A percentile compares a stretch with the other conserved stretches of the same genome.
These are phyloP conservation scores for Psophia crepitans DNA, from an alignment of 2,113 vertebrate genomes.

Conservation along the genomic window DNA sequence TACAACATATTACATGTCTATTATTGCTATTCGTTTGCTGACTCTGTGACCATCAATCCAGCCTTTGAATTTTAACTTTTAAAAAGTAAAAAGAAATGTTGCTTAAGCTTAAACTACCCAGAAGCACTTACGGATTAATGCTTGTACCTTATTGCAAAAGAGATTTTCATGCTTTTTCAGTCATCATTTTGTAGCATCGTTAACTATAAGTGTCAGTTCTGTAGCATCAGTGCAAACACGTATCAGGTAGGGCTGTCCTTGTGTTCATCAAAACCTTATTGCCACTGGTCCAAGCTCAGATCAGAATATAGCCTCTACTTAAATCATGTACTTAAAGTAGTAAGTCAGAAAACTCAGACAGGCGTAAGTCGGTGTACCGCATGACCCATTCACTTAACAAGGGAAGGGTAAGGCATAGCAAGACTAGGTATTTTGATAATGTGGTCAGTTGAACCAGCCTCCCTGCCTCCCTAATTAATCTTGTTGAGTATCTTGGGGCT, in stretches of 20 bases:
- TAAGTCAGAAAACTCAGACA: not conserved
- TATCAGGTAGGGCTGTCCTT: not conserved
- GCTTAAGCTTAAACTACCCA: not conserved
- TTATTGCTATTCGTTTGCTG: not conserved
- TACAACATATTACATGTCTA: not conserved
- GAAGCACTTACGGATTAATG: not conserved
- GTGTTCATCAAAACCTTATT: not conserved
- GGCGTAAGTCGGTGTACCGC: not conserved
- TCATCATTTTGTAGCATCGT: not conserved
- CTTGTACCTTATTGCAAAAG: not conserved
- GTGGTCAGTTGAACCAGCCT: not conserved
- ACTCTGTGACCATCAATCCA: not conserved
- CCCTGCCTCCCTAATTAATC: not conserved
- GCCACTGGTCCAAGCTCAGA: not conserved
- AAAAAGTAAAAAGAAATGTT: not conserved
- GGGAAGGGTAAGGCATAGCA: not conserved
- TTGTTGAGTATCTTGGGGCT: not conserved
- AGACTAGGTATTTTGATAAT: not conserved
- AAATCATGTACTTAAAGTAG: not conserved
- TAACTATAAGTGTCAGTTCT: not conserved
- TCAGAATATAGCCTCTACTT: not conserved
- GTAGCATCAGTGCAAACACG: rapidly evolving
- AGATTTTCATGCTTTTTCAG: not conserved
- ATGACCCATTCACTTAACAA: not conserved
- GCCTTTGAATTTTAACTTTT: not conserved